Conservation (phyloP, 2,888 invertebrate genomes). For the Gymnoscelis rufifasciata region DNA sequence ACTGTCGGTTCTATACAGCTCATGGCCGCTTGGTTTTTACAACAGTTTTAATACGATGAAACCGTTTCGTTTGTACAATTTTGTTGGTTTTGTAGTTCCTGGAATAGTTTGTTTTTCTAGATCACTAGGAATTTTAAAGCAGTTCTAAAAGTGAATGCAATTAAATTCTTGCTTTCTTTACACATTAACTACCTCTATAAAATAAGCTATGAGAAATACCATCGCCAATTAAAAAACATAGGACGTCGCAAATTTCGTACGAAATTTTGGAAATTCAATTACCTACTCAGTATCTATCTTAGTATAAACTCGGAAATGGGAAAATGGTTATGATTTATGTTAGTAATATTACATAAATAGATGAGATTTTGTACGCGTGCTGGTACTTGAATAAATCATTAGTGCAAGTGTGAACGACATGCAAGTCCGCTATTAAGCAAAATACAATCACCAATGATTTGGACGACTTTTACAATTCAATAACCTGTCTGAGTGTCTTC, state of each 20-base stretch:
- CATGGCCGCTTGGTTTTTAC: conserved; percentile 48
- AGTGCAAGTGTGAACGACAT: neutral
- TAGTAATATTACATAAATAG: neutral
- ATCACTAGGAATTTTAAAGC: neutral
- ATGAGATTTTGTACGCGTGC: neutral
- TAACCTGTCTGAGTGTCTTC: too few species aligned
- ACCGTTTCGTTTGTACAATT: neutral
- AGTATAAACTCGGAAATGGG: neutral
- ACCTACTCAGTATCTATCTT: neutral
- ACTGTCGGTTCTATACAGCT: conserved; percentile 46
- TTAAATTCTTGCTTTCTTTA: too few species aligned
- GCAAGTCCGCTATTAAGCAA: too few species aligned
- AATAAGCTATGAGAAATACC: too few species aligned
- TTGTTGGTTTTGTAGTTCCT: neutral
- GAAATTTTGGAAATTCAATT: too few species aligned
- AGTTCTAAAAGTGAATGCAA: too few species aligned
- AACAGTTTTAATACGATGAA: conserved; percentile 23
- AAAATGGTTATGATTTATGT: too few species aligned
- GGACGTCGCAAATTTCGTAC: too few species aligned
- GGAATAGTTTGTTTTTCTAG: neutral
- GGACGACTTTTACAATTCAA: too few species aligned
- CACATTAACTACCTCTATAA: too few species aligned
- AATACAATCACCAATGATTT: too few species aligned
- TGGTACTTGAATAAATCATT: neutral
- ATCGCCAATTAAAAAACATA: too few species aligned